phyloP scores from a whole-genome alignment of 2,888 invertebrate species.

The Neuroscelio doddi region DNA sequence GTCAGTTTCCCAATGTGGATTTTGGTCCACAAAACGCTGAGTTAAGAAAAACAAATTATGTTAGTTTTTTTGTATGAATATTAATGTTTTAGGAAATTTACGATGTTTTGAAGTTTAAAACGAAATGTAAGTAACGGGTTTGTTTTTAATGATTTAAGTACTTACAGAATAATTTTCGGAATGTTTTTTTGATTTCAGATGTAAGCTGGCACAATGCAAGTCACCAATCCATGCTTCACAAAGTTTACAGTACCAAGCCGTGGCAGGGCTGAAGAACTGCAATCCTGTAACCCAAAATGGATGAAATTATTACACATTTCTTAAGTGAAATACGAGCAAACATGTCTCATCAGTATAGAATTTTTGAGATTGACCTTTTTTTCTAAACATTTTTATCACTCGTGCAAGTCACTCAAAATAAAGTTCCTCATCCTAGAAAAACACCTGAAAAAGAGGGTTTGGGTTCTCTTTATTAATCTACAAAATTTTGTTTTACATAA shows the following conservation, averaged over 20 bases:
- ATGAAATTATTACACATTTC: constrained; percentile 10
- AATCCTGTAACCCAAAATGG: constrained; percentile 77
- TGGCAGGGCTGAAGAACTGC: constrained; percentile 90
- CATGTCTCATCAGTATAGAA: constrained; percentile 18
- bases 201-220: constrained; percentile 88
- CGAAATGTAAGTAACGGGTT: background rate
- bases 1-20: constrained; percentile 90
- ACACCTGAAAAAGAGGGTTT: constrained; percentile 38
- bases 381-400: constrained; percentile 28
- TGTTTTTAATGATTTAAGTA: constrained; percentile 52
- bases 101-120: background rate
- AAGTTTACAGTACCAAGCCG: constrained; percentile 92
- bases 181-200: constrained; percentile 86
- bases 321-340: background rate
- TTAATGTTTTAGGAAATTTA: too few relatives aligned
- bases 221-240: constrained; percentile 92
- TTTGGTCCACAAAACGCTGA: constrained; percentile 86
- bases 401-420: constrained; percentile 38
- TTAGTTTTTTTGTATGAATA: background rate
- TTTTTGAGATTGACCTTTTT: constrained; percentile 42
- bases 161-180: constrained; percentile 87
- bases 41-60: constrained; percentile 54
- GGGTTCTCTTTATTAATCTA: constrained; percentile 50
- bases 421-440: constrained; percentile 33
- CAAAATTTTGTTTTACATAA: constrained; percentile 25